These are phyloP conservation scores for Aurelia coerulea DNA, from an alignment of 30 jellyfish, hydroid and myxozoan genomes.

Conservation along the genomic window DNA sequence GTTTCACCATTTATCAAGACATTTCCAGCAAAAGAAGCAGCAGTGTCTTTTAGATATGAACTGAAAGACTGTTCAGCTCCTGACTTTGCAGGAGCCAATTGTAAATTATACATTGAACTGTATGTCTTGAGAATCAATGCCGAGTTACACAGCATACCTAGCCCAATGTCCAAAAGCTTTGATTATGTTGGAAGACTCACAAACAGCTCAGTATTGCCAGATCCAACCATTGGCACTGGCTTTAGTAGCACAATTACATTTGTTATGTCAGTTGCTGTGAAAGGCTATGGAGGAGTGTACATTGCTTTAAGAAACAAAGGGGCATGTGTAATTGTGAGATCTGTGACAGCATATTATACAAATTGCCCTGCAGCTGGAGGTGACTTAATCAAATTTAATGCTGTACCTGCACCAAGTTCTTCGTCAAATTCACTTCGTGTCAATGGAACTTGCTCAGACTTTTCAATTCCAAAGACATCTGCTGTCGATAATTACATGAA, in stretches of 20 bases:
- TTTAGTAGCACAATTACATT: neutral
- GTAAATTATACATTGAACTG: neutral
- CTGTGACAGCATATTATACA: slow-evolving; percentile 5
- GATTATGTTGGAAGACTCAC: neutral
- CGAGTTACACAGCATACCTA: neutral
- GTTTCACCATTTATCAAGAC: neutral
- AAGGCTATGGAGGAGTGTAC: slow-evolving; percentile 18
- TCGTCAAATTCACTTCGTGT: neutral
- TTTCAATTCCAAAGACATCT: slow-evolving; percentile 23
- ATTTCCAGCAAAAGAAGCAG: slow-evolving; percentile 24
- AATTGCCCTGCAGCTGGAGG: slow-evolving; percentile 67
- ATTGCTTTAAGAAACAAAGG: slow-evolving; percentile 55
- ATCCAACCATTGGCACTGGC: neutral
- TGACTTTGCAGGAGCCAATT: neutral
- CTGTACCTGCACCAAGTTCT: slow-evolving; percentile 53
- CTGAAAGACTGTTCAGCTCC: slow-evolving; percentile 3
- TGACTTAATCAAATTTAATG: slow-evolving; percentile 24
- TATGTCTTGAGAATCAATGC: neutral
- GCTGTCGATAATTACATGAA: slow-evolving; percentile 12
- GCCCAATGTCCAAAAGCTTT: neutral
- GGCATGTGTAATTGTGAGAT: slow-evolving; percentile 20
- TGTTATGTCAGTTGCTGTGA: slow-evolving; percentile 8
- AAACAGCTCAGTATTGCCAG: neutral
- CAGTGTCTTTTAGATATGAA: neutral
- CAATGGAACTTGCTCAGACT: slow-evolving; percentile 47